Percentiles rank a stretch among this genome's conserved stretches.
phyloP scores from a whole-genome alignment of 2,888 invertebrate species.

The Xylota segnis region DNA sequence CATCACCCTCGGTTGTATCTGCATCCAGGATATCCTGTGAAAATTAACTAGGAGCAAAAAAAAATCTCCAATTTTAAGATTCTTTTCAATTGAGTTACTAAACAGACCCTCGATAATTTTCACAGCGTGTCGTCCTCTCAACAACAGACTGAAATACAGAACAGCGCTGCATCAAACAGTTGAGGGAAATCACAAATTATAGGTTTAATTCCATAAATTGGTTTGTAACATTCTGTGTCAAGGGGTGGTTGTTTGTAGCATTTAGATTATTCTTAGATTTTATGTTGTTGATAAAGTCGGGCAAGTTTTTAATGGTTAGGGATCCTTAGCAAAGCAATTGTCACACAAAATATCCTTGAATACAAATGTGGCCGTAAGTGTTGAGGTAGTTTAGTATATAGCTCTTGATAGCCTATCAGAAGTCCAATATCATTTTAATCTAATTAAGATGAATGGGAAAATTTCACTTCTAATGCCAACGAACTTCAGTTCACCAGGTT shows the following conservation, averaged over 20 bases:
- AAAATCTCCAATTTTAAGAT: conserved; percentile 30
- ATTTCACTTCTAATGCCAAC: no score
- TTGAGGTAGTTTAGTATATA: no score
- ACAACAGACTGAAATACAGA: conserved; percentile 43
- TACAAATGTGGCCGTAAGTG: no score
- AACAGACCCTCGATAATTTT: conserved; percentile 78
- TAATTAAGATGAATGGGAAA: no score
- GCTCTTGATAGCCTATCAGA: no score
- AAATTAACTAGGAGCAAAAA: conserved; percentile 26
- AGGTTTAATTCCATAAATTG: conserved; percentile 79
- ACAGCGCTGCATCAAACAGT: conserved; percentile 13
- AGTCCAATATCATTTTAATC: no score
- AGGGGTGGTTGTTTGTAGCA: conserved; percentile 47
- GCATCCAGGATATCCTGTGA: conserved; percentile 64
- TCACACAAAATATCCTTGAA: no score
- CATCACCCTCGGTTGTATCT: conserved; percentile 26
- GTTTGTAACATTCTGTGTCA: conserved; percentile 60
- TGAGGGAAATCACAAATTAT: conserved; percentile 79
- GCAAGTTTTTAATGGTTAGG: no score
- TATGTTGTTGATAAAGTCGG: not conserved
- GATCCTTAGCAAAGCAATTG: no score
- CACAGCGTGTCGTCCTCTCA: conserved; percentile 75
- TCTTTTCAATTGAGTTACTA: conserved; percentile 70
- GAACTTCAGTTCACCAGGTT: no score
- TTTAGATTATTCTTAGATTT: not conserved